Conservation (phyloP, 2,113 vertebrate genomes). For the Anthoscopus minutus region DNA sequence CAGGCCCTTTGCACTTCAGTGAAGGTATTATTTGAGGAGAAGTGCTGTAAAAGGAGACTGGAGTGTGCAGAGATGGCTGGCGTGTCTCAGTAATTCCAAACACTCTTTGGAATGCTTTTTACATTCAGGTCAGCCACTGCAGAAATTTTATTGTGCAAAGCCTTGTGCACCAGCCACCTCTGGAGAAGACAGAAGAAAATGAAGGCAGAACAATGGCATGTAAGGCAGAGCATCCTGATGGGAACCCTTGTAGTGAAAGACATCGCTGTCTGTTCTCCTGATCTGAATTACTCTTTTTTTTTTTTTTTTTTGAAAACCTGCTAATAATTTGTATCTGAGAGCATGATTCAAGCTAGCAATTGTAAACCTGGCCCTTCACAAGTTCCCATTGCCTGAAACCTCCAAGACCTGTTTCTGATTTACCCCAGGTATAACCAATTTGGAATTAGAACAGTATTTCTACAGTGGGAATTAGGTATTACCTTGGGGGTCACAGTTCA, state of each 20-base stretch:
- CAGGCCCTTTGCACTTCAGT: not conserved
- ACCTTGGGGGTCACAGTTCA: not conserved
- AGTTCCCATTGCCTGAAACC: not conserved
- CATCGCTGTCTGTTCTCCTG: not conserved
- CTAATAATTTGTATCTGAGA: not conserved
- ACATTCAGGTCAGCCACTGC: not conserved
- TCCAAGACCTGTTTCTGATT: not conserved
- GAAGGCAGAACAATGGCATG: not conserved
- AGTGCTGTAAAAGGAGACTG: not conserved
- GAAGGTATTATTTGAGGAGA: not conserved
- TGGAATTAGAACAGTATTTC: not conserved
- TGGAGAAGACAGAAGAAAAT: not conserved
- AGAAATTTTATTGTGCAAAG: not conserved
- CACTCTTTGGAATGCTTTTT: not conserved
- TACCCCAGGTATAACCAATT: rapidly evolving
- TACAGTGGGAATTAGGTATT: not conserved
- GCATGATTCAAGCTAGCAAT: not conserved
- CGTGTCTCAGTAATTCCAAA: not conserved
- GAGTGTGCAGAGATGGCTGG: not conserved
- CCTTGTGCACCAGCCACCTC: not conserved
- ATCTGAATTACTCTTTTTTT: not conserved
- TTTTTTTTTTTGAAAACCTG: not conserved
- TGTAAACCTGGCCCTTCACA: not conserved
- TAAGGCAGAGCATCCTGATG: not conserved
- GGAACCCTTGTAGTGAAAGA: not conserved